Conservation (phyloP, 2,797 vertebrate species). For the Argentina silus region DNA sequence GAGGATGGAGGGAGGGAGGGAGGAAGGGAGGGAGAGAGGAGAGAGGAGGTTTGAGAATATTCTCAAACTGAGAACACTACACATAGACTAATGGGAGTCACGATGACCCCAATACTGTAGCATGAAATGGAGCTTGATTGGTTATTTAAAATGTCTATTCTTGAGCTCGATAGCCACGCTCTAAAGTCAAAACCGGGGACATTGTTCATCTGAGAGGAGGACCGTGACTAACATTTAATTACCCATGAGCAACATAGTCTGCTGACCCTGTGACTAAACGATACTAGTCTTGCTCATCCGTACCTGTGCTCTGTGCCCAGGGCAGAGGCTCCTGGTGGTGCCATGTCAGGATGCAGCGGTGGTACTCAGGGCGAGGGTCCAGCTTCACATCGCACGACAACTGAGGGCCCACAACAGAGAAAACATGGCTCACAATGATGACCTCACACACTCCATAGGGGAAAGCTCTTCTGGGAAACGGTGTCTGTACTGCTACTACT, state of each 20-base stretch:
- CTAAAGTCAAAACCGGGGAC: neutral
- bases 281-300: no score
- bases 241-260: no score
- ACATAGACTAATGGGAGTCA: neutral
- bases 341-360: slow-evolving; percentile 98
- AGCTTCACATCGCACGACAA: slow-evolving; percentile 98
- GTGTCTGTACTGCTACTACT: no score
- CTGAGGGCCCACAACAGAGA: slow-evolving; percentile 63
- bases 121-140: neutral
- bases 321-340: slow-evolving; percentile 98
- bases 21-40: neutral
- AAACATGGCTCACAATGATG: slow-evolving; percentile 28
- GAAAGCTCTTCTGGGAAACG: no score
- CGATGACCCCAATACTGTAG: neutral
- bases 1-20: slow-evolving; percentile 17
- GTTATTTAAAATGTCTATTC: neutral
- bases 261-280: no score
- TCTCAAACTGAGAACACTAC: no score
- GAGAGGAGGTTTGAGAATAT: no score
- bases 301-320: slow-evolving; percentile 99
- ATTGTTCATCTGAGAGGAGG: neutral
- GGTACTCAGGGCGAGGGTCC: slow-evolving; percentile 96
- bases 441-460: slow-evolving; percentile 3
- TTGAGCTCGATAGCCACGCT: neutral
- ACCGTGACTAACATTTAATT: no score